Evolutionary conservation across 2,888 invertebrate species (phyloP).

Genomic region (Agrilus cyanescens): DNA sequence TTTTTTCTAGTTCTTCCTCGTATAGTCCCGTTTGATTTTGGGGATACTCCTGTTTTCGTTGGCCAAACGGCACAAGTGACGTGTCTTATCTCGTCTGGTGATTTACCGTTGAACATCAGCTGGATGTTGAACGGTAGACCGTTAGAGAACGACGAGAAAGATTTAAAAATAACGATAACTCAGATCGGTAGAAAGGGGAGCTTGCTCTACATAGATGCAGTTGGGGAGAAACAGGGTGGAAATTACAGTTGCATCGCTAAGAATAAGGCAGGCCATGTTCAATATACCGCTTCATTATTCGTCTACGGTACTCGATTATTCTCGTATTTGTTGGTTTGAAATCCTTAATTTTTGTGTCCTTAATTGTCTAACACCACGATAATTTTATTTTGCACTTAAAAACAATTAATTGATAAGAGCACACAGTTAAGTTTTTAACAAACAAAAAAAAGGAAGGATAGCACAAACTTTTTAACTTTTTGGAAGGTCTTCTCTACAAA

Average conservation of each 20-base stretch:
- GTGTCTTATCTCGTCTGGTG: conserved; percentile 51
- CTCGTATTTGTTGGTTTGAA: conserved; percentile 25
- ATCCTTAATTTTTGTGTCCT: conserved; percentile 20
- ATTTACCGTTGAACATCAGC: conserved; percentile 41
- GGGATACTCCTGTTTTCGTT: conserved; percentile 60
- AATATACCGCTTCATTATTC: conserved; percentile 29
- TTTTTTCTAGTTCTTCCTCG: conserved; percentile 65
- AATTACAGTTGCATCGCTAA: conserved; percentile 35
- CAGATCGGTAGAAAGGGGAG: conserved; percentile 38
- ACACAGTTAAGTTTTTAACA: no score
- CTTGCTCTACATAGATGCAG: conserved; percentile 32
- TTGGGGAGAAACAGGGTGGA: conserved; percentile 30
- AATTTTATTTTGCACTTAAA: no score
- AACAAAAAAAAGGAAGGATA: no score
- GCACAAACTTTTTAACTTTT: no score
- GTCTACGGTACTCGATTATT: conserved; percentile 32
- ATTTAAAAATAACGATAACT: conserved; percentile 27
- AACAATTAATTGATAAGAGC: no score
- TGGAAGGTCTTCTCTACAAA: no score
- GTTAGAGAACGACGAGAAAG: conserved; percentile 28
- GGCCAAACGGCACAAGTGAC: conserved; percentile 69
- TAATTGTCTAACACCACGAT: conserved; percentile 23
- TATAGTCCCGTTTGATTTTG: conserved; percentile 72
- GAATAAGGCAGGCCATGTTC: conserved; percentile 32
- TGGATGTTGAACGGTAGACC: conserved; percentile 42